Evolutionary conservation across 2,797 vertebrate genomes (phyloP), one percentile per base, ranked within the genome.

Genomic region (Remorina albescens): DNA sequence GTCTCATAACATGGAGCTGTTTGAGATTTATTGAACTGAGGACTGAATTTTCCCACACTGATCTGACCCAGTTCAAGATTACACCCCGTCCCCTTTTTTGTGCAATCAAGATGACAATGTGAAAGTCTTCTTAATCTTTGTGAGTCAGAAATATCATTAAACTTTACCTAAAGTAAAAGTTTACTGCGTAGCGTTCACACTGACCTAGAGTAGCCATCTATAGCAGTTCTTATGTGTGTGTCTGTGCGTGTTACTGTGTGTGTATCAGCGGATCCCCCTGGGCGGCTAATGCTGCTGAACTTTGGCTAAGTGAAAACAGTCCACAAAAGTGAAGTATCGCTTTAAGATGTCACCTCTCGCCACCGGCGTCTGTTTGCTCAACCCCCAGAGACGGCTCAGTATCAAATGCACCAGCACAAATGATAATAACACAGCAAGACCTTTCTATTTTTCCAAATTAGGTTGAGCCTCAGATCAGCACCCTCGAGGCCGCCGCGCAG

Each of bases 351-450:
- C 61, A 60, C 75, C 86, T 85, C 64, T 79, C 47, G 64, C 73
- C 79, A 18, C n/a, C 55, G 77, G 59, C 62, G 72, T 88, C 81
- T 91, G 86, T 92, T 94, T 92, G 90, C 92, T 90, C 87, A 85
- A 70, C 79, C 80, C 77, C 86, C 81, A 81, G 82, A 88, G 76
- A 86, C 83, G 32, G 64, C 55, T 57, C 81, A 73, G 85, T 89
- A 92, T 94, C 92, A 93, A 93, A 94, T 94, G 92, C 92, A 88
- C 88, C 91, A 91, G 93, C 92, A 93, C 93, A 94, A 92, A 93
- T 91, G 90, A 93, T 91, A 93, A 92, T 92, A 95, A 93, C 92
- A 92, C 91, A 85, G 87, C 80, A 87, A 91, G 91, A 94, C 94
- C 93, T 93, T 93, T 92, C 88, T 89, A 89, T 91, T 93, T 92